Percentiles rank a stretch among this genome's conserved stretches.
These are phyloP conservation scores for Molorchus minor DNA, from an alignment of 2,888 invertebrate species.

Conservation along the genomic window DNA sequence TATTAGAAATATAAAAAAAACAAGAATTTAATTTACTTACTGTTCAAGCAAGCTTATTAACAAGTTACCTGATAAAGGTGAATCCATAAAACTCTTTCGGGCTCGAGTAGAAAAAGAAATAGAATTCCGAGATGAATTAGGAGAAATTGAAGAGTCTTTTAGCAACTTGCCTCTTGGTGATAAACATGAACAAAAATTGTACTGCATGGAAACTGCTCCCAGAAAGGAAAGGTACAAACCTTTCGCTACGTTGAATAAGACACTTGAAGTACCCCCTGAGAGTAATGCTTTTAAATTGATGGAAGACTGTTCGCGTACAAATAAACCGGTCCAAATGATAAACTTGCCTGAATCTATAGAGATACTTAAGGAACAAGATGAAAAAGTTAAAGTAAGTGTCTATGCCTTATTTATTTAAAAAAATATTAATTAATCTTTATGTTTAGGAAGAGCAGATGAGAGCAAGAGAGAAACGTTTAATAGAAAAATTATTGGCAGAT, in stretches of 20 bases:
- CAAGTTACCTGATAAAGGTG: conserved; percentile 42
- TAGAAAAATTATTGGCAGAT: conserved; percentile 7
- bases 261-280: conserved; percentile 30
- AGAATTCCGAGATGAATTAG: conserved; percentile 28
- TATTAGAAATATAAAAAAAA: not conserved
- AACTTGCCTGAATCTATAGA: conserved; percentile 37
- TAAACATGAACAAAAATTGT: conserved; percentile 39
- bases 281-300: conserved; percentile 34
- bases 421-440: not conserved
- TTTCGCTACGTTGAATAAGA: conserved; percentile 36
- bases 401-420: not conserved
- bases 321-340: conserved; percentile 40
- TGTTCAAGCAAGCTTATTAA: conserved; percentile 26
- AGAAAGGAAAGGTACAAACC: conserved; percentile 44
- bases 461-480: conserved; percentile 10
- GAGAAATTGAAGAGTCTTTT: conserved; percentile 29
- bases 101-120: conserved; percentile 36
- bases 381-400: conserved; percentile 27
- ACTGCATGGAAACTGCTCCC: conserved; percentile 37
- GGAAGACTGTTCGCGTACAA: conserved; percentile 34
- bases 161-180: conserved; percentile 29
- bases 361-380: conserved; percentile 39
- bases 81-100: conserved; percentile 32
- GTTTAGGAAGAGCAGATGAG: conserved; percentile 9
- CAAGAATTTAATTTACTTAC: not conserved